Evolutionary conservation across 2,888 invertebrate species (phyloP), one percentile per base, ranked within the genome.

Genomic region (Autographa gamma): DNA sequence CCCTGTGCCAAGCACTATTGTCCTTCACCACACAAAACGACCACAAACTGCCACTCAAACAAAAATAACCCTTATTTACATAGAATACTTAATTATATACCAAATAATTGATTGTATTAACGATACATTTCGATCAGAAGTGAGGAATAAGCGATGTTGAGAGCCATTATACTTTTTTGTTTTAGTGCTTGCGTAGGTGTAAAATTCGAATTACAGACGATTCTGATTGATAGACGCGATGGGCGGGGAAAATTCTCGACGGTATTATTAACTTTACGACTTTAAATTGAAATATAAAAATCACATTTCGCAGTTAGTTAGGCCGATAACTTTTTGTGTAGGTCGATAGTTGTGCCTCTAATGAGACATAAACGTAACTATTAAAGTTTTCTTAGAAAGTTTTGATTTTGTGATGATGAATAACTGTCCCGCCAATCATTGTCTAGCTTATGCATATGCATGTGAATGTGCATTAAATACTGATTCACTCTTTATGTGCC

Each of bases 1-100:
- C 90, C 90, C 90, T 91, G 90, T 89, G 90, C 88, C 89, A 89
- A 88, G 83, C 89, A 89, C 91, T 91, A 93, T 94, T 94, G 93
- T 93, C 90, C 89, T 82, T 87, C 73, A 67, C 66, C 74, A 73
- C 78, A 77, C 78, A 81, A 77, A 83, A 77, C 74, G 74, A 80
- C 71, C 73, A 74, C 60, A 69, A 80, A 63, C 43, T 52, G 69
- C 54, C 61, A 43, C 13, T 60, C 66, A 78, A 76, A 81, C 75
- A 69, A 85, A 74, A 76, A 63, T 80, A 72, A 68, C 48, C 75
- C 78, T 86, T 85, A 85, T 85, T 85, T 77, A 74, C 74, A 80
- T 66, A 77, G 79, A 83, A 80, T 86, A 72, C 74, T 70, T 81
- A 76, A 79, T 85, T 83, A 79, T 73, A 76, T 84, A 76, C 66